phyloP scores from a whole-genome alignment of 1,140 invertebrate species.

The Arion vulgaris region DNA sequence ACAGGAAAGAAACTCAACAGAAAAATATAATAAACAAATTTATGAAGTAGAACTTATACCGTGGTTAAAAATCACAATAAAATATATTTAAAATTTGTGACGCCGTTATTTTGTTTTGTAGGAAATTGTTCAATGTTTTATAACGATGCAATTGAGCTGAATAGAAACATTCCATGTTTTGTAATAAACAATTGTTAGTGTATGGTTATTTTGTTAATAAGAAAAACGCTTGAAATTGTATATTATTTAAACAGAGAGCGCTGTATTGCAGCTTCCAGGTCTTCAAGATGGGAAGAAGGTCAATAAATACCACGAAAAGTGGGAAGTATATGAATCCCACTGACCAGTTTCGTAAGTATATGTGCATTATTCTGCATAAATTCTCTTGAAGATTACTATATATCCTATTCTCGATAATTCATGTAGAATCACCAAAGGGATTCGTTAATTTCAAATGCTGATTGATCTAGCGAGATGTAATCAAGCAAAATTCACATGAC shows the following conservation, averaged over 20 bases:
- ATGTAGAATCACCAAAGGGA: too few relatives aligned
- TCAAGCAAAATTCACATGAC: too few relatives aligned
- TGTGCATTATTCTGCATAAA: neutral
- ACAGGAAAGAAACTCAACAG: too few relatives aligned
- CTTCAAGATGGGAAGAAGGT: constrained; percentile 87
- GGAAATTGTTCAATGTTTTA: too few relatives aligned
- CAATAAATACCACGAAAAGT: constrained; percentile 99
- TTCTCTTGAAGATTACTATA: neutral
- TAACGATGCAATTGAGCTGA: too few relatives aligned
- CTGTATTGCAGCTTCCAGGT: neutral
- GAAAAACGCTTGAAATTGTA: neutral
- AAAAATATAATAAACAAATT: too few relatives aligned
- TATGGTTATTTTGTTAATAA: neutral
- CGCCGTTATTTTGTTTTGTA: too few relatives aligned
- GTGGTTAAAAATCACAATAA: too few relatives aligned
- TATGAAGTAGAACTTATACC: too few relatives aligned
- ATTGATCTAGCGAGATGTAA: too few relatives aligned
- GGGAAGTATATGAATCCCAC: constrained; percentile 99
- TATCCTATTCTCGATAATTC: neutral
- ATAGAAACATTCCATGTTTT: neutral
- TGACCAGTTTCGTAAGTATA: constrained; percentile 94
- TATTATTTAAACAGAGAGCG: neutral
- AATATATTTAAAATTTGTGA: too few relatives aligned
- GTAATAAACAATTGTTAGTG: neutral
- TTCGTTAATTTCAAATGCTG: too few relatives aligned